Conservation (phyloP, 2,888 invertebrate species). For the Pyrochroa serraticornis region DNA sequence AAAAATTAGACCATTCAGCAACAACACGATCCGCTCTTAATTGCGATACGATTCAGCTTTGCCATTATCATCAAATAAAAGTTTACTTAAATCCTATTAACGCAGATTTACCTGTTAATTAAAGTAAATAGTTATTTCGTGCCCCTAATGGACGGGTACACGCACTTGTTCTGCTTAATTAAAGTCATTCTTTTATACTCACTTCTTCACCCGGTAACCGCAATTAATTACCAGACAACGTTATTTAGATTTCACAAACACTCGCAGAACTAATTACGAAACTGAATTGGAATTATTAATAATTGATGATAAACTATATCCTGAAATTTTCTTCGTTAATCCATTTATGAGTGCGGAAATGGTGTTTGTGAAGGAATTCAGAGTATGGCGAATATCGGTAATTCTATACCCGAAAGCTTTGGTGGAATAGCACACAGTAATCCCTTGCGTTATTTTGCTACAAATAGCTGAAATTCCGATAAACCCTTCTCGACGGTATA, state of each 20-base stretch:
- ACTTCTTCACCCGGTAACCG: too few relatives aligned
- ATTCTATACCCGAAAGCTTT: slow-evolving; percentile 21
- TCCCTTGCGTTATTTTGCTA: slow-evolving; percentile 22
- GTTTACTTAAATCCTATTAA: slow-evolving; percentile 15
- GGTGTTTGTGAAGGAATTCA: slow-evolving; percentile 17
- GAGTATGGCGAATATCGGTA: slow-evolving; percentile 18
- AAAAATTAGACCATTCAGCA: slow-evolving; percentile 8
- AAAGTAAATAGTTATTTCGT: slow-evolving; percentile 3
- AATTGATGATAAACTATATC: not conserved
- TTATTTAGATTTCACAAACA: too few relatives aligned
- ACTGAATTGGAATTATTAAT: too few relatives aligned
- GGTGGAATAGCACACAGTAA: slow-evolving; percentile 15
- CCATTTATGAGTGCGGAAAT: slow-evolving; percentile 22
- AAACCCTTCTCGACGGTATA: not conserved
- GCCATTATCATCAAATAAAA: slow-evolving; percentile 9
- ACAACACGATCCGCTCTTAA: slow-evolving; percentile 3
- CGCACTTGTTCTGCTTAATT: too few relatives aligned
- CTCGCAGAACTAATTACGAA: too few relatives aligned
- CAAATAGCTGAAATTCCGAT: slow-evolving; percentile 23
- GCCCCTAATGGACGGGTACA: too few relatives aligned
- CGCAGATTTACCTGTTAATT: slow-evolving; percentile 11
- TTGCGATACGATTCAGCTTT: slow-evolving; percentile 7
- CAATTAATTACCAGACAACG: too few relatives aligned
- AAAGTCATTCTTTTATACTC: too few relatives aligned
- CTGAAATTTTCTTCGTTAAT: slow-evolving; percentile 5